Evolutionary conservation across 2,888 invertebrate species (phyloP), one percentile per base, ranked within the genome.

Genomic region (Poecilus cupreus): DNA sequence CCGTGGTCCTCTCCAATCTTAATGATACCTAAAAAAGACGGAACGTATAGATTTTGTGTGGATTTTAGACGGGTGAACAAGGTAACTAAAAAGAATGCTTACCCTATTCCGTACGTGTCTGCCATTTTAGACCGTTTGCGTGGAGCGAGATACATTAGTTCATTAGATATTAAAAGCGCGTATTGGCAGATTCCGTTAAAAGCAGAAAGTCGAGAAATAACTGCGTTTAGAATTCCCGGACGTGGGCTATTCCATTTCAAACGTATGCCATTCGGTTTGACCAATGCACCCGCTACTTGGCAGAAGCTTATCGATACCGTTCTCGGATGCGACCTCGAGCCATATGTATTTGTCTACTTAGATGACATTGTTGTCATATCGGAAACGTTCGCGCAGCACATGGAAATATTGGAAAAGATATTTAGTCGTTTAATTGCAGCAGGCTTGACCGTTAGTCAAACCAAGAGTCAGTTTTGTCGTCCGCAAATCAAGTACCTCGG

Each of bases 51-150:
- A 2, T 85, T 87, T 16, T 85, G 86, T 57, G 84, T 86, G 0
- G 87, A 87, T 74, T 86, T 83, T 43, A 70, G 87, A 4, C 84
- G 85, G 46, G 68, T 88, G 0, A 88, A 87, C 75, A 49, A 54
- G 3, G 85, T 87, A 0, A 86, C 87, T 0, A 82, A 84, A 32
- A 82, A 83, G 11, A 86, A 87, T 82, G 85, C 86, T 0, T 86
- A 87, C 83, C 86, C 86, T 0, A 32, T 87, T 0, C 87, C 84
- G 0, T 84, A 85, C 32, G 85, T 87, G 20, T 83, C 83, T 0
- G 79, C 83, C 1, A 87, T 86, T 5, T 68, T 87, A 20, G 84
- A 86, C 32, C 83, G 84, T 26, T 82, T 88, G 0, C 76, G 86
- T 0, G 82, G 26, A 26, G 26, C 26, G 26, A 26, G 26, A 26